phyloP scores from a whole-genome alignment of 2,113 vertebrate genomes.

The Dipodomys merriami region DNA sequence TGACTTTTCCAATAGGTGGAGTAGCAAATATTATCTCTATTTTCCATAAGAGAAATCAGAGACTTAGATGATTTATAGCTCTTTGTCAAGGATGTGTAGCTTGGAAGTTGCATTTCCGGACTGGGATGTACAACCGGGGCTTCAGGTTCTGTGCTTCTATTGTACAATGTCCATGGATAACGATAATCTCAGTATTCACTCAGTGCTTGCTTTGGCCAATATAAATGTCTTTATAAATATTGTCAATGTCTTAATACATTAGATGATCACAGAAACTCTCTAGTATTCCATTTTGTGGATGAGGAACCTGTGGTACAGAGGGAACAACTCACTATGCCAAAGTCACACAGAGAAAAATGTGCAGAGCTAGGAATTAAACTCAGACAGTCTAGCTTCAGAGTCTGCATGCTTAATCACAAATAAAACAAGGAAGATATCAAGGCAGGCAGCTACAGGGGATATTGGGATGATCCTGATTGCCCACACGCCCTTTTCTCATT shows the following conservation, averaged over 20 bases:
- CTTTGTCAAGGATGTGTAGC: no score
- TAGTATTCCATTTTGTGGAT: not conserved
- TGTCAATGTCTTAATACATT: not conserved
- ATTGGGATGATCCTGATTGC: not conserved
- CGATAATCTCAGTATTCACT: not conserved
- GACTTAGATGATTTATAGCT: not conserved
- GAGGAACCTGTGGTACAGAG: not conserved
- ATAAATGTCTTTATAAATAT: not conserved
- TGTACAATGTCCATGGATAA: not conserved
- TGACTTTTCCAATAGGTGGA: not conserved
- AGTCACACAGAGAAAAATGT: not conserved
- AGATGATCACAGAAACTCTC: not conserved
- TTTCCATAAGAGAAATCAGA: not conserved
- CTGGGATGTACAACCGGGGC: not conserved
- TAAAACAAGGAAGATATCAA: not conserved
- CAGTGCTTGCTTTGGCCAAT: not conserved
- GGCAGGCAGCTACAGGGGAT: not conserved
- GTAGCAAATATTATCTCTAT: not conserved
- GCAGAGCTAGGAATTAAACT: conserved; percentile 2
- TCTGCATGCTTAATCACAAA: not conserved
- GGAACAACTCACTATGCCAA: conserved; percentile 13
- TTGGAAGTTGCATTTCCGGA: not conserved
- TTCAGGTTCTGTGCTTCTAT: not conserved
- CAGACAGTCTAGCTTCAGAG: not conserved
- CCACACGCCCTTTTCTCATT: not conserved